Base-by-base conservation (phyloP, 2,113 vertebrate species). In the Megaleporinus macrocephalus region DNA sequence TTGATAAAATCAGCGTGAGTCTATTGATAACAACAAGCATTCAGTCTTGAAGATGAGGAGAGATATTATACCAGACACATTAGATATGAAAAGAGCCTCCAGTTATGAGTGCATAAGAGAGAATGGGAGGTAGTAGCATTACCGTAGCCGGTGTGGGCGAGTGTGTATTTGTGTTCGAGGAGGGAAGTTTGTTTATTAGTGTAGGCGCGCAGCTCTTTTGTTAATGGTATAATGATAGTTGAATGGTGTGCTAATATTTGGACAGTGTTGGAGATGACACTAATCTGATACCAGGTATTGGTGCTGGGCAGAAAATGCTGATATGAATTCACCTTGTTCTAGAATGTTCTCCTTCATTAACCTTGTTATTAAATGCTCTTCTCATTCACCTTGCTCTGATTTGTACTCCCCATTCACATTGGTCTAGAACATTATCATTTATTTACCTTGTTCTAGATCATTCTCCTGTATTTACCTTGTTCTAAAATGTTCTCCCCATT, bases 21-120 rank as follows among this genome's bases (percentile, higher is more conserved):
- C 41, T n/a, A 65, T 69, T 69, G 47, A 61, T 76, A 69, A 76
- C 33, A 68, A 29, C 68, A 75, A n/a, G 29, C 59, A 41, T n/a
- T 27, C 16, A 9, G 53, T 47, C 33, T 24, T n/a, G 36, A 70
- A n/a, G 36, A 68, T 68, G 65, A 68, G 65, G 18, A 22, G 30
- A 68, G 30, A 49, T 76, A 82, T 59, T 47, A 72, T 22, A n/a
- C n/a, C 47, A 73, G 79, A 36, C 59, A 16, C 44, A 57, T 55
- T 81, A 26, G 12, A 49, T 76, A 82, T 69, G 30, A 30, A 69
- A 76, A 76, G n/a, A 66, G 72, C 63, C 51, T 59, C 51, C 66
- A 29, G 53, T 72, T 61, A 72, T 9, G 20, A 70, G 33, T 44
- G 33, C 66, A 5, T 41, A 13, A 44, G 55, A 62, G 73, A n/a